Conservation (phyloP, 64 coral and sea anemone genomes). For the Acropora tenuis region DNA sequence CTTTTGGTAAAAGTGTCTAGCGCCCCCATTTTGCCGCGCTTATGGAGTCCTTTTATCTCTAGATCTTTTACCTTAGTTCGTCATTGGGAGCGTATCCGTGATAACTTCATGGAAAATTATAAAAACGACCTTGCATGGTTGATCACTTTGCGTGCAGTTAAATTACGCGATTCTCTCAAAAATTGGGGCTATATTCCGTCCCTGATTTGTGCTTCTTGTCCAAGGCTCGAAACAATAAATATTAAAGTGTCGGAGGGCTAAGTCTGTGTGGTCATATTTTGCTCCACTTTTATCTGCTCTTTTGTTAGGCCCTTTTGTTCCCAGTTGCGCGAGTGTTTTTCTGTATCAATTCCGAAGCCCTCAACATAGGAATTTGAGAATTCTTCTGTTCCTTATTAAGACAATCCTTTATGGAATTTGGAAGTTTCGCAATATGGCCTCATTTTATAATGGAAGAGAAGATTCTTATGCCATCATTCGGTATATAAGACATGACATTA, state of each 20-base stretch:
- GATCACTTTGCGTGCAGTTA: neutral
- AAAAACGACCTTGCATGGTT: neutral
- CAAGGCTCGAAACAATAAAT: neutral
- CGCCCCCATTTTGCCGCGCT: neutral
- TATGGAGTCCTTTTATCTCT: no score
- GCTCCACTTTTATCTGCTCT: no score
- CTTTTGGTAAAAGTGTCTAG: neutral
- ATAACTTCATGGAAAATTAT: neutral
- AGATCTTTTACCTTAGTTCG: neutral
- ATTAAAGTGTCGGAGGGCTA: neutral
- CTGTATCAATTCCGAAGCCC: no score
- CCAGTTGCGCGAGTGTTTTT: no score
- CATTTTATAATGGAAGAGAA: neutral
- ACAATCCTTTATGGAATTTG: neutral
- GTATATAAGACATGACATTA: neutral
- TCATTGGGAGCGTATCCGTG: neutral
- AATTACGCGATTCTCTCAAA: neutral
- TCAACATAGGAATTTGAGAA: no score
- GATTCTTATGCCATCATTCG: neutral
- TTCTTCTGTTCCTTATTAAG: neutral
- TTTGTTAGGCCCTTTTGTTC: neutral
- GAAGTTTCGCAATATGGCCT: neutral
- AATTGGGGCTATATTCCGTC: conserved; percentile 14
- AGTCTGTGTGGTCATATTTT: neutral
- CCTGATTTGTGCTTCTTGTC: neutral